phyloP scores from a whole-genome alignment of 2,113 vertebrate genomes.

The Mormoops blainvillei region DNA sequence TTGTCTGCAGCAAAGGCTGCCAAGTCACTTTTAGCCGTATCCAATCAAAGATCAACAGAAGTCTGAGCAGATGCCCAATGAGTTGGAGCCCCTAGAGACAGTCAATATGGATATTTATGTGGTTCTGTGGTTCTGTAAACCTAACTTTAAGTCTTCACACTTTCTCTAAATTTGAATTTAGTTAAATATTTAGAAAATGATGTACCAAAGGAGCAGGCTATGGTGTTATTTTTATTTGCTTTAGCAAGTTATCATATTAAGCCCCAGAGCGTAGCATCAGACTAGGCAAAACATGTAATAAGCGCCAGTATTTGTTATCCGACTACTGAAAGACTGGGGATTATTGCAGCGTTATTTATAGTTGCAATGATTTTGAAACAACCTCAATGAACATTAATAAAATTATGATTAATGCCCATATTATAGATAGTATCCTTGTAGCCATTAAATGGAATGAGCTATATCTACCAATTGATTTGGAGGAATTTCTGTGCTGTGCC shows the following conservation, averaged over 20 bases:
- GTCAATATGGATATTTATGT: background rate
- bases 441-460: background rate
- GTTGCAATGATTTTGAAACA: background rate
- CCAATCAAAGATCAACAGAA: background rate
- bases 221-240: conserved; percentile 41
- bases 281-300: background rate
- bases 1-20: background rate
- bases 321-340: background rate
- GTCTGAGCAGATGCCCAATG: background rate
- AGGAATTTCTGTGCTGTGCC: background rate
- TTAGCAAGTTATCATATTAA: conserved; percentile 17
- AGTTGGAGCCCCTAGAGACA: background rate
- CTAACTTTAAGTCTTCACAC: background rate
- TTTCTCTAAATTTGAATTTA: conserved; percentile 22
- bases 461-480: background rate
- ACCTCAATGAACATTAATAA: background rate
- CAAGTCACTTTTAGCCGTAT: background rate
- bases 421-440: background rate
- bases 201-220: background rate
- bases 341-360: background rate
- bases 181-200: conserved; percentile 14
- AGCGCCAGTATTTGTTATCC: background rate
- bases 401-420: background rate
- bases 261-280: background rate
- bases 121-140: background rate